Evolutionary conservation across 2,113 vertebrate genomes (phyloP).

Genomic region (Halcyon senegalensis): DNA sequence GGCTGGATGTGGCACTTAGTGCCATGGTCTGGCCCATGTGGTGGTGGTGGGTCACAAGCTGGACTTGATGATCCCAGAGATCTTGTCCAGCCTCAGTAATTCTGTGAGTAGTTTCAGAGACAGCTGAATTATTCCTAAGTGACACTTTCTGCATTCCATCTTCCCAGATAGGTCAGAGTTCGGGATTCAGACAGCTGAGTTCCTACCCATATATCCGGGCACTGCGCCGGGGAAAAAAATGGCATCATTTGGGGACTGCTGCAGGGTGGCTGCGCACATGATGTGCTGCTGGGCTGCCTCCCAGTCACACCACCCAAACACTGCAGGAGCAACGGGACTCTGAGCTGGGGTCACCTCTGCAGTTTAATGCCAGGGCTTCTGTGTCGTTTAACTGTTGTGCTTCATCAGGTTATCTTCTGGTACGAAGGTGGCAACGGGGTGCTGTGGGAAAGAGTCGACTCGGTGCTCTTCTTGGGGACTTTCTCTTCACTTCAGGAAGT

Average conservation of each 20-base stretch:
- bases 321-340: neutral
- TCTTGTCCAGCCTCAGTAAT: too few species aligned
- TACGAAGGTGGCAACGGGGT: neutral
- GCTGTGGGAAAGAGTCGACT: accelerated
- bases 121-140: neutral
- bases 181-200: neutral
- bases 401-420: neutral
- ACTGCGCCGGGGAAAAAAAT: neutral
- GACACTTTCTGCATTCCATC: neutral
- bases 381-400: neutral
- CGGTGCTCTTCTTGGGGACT: neutral
- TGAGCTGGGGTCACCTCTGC: neutral
- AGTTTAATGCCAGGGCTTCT: neutral
- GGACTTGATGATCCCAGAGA: too few species aligned
- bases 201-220: neutral
- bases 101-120: neutral
- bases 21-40: too few species aligned
- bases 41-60: too few species aligned
- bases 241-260: neutral
- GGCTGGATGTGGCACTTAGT: too few species aligned
- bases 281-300: neutral
- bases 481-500: neutral
- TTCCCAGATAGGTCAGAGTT: neutral
- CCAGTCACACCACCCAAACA: neutral
- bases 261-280: neutral